Base-by-base conservation (phyloP, 2,113 vertebrate species). In the Poeciliopsis prolifica region DNA sequence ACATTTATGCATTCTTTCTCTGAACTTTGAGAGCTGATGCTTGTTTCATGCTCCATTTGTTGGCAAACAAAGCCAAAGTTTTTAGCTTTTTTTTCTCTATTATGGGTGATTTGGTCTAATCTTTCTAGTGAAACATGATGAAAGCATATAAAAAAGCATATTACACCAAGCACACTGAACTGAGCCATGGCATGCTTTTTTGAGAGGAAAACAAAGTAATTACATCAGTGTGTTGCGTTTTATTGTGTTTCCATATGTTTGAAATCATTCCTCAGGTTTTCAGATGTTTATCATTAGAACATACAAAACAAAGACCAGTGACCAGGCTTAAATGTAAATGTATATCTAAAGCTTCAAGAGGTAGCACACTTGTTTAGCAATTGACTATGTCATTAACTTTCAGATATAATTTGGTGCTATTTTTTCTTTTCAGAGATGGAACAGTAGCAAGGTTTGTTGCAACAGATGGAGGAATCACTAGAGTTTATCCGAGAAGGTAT, bases 391-490 rank as follows among this genome's bases (percentile, higher is more conserved):
- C 75, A 78, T 72, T 72, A 65, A 58, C 72, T 78, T 70, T 73
- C 31, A 85, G 71, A 77, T 83, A 68, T 86, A 61, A 89, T 63
- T 77, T 75, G 60, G n/a, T 70, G 30, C 68, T 90, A 65, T 66
- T 75, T 78, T 85, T 17, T 89, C 35, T 75, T 87, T 77, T 75
- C 89, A 99, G 97, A 29, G 91, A 95, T 54, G 97, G 97, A 86
- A 95, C 97, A 68, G 91, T 95, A 79, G 96, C 97, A 65, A 95
- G 95, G 61, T 99, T 99, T 91, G 98, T 99, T 66, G 96, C 96
- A 81, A 99, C 98, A 35, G 98, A 99, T 90, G 98, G 97, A 82
- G 98, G 98, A 82, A 96, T 99, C 88, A 99, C 98, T 72, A 95
- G 98, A 93, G 95, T 99, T 73, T 98, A 95, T 88, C 97, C 98